phyloP scores from a whole-genome alignment of 1,140 invertebrate species.

The Macrobrachium rosenbergii region DNA sequence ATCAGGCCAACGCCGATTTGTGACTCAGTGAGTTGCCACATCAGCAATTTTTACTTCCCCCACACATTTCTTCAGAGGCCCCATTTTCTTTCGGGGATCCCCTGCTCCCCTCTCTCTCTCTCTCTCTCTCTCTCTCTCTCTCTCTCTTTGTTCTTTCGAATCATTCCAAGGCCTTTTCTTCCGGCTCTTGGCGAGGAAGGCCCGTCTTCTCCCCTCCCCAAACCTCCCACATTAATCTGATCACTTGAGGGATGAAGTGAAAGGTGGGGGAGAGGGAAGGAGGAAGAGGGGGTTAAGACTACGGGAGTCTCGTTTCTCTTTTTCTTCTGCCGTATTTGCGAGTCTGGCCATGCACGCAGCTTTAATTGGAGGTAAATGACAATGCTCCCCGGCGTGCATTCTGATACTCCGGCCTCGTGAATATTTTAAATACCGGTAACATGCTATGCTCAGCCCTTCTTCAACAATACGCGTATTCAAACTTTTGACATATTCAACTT shows the following conservation, averaged over 20 bases:
- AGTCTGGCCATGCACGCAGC: too few species aligned
- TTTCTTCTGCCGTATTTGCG: too few species aligned
- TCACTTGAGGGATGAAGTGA: background rate
- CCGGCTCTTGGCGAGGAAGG: background rate
- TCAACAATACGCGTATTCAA: too few species aligned
- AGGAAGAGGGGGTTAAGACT: background rate
- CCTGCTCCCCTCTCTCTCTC: constrained; percentile 1
- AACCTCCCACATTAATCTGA: too few species aligned
- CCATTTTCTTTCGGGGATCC: background rate
- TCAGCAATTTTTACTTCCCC: background rate
- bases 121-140: constrained; percentile 12
- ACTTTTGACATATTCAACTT: too few species aligned
- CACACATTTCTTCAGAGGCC: background rate
- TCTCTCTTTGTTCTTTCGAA: background rate
- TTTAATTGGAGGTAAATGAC: too few species aligned
- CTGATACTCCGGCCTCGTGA: too few species aligned
- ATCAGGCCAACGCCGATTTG: constrained; percentile 16
- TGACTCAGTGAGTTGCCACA: background rate
- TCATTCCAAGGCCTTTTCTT: background rate
- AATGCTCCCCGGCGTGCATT: too few species aligned
- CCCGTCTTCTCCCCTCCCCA: background rate
- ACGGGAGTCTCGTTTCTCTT: background rate
- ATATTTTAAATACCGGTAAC: too few species aligned
- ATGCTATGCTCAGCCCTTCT: too few species aligned
- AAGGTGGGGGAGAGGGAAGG: background rate